A percentile compares a stretch with the other conserved stretches of the same genome.
Evolutionary conservation across 2,888 invertebrate genomes (phyloP).

Genomic region (Linyphia triangularis): DNA sequence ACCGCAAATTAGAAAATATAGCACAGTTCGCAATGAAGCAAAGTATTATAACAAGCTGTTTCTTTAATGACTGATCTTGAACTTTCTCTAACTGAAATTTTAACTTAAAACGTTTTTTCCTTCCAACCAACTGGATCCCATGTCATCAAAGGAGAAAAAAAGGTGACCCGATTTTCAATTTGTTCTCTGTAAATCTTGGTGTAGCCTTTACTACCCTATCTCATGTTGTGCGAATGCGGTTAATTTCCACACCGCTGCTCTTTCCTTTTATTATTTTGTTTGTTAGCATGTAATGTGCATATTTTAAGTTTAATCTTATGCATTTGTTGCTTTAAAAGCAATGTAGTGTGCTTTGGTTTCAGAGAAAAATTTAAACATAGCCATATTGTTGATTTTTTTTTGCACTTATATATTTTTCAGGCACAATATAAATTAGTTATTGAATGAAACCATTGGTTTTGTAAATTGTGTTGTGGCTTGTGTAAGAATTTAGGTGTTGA

Average conservation of each 20-base stretch:
- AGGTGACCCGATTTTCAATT: constrained; percentile 75
- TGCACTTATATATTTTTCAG: neutral
- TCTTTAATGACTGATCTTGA: constrained; percentile 39
- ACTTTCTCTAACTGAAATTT: constrained; percentile 52
- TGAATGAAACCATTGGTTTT: neutral
- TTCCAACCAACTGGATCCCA: constrained; percentile 76
- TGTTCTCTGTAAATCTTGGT: constrained; percentile 66
- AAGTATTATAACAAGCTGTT: constrained; percentile 23
- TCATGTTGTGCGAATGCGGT: constrained; percentile 17
- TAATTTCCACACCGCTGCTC: neutral
- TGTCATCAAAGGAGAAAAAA: constrained; percentile 76
- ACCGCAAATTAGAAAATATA: neutral
- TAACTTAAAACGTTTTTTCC: constrained; percentile 75
- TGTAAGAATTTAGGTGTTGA: no score
- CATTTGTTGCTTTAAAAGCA: neutral
- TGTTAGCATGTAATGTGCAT: constrained; percentile 18
- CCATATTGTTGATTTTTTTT: neutral
- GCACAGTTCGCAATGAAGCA: neutral
- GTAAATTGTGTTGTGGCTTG: neutral
- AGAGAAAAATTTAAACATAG: neutral
- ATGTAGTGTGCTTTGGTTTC: neutral
- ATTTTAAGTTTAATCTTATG: neutral
- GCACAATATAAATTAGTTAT: neutral
- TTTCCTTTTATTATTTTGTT: neutral
- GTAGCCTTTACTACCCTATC: constrained; percentile 68